Conservation (phyloP, 2,888 invertebrate species). For the Drosophila lutescens region DNA sequence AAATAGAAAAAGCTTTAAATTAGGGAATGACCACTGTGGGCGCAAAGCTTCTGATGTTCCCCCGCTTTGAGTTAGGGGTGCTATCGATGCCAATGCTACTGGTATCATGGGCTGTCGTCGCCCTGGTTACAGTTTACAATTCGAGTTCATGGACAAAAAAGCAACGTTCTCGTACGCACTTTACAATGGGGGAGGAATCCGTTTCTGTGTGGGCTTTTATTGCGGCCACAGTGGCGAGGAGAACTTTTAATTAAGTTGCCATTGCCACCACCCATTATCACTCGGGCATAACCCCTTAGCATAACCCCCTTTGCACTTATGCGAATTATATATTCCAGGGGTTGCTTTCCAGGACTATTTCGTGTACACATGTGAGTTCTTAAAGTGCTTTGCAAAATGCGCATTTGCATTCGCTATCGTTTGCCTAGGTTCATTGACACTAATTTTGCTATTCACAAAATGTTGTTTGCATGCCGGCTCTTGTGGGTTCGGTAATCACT, state of each 20-base stretch:
- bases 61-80: constrained; percentile 13
- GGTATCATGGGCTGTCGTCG: constrained; percentile 28
- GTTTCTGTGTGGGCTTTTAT: constrained; percentile 28
- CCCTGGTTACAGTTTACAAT: constrained; percentile 63
- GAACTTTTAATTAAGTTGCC: constrained; percentile 69
- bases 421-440: constrained; percentile 32
- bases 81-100: constrained; percentile 59
- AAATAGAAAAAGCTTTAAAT: not conserved
- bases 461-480: constrained; percentile 6
- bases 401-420: constrained; percentile 10
- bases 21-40: constrained; percentile 27
- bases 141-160: constrained; percentile 65
- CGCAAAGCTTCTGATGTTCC: not conserved
- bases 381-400: constrained; percentile 22
- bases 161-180: constrained; percentile 37
- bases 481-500: constrained; percentile 24
- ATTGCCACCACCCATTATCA: constrained; percentile 23
- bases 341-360: constrained; percentile 39
- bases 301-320: constrained; percentile 4
- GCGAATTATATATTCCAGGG: constrained; percentile 17
- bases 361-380: constrained; percentile 3
- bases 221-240: constrained; percentile 29
- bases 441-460: constrained; percentile 10
- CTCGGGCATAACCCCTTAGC: constrained; percentile 36
- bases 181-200: constrained; percentile 44